These are phyloP conservation scores for Xiphydria camelus DNA, from an alignment of 2,888 invertebrate species.

Conservation along the genomic window DNA sequence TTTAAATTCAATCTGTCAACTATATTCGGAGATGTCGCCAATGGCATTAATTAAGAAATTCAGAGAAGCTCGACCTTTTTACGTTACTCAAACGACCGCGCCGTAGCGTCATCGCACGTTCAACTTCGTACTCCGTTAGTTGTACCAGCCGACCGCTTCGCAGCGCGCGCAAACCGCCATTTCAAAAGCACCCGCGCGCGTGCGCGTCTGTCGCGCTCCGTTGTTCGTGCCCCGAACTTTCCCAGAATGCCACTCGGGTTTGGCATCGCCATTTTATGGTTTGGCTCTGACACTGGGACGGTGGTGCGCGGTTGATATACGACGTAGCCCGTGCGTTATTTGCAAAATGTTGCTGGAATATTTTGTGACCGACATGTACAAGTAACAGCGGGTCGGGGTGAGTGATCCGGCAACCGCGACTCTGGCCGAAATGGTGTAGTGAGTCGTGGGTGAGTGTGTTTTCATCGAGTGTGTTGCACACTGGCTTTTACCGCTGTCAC, in stretches of 20 bases:
- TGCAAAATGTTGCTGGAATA: slow-evolving; percentile 49
- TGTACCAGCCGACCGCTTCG: too few relatives aligned
- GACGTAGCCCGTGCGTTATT: slow-evolving; percentile 28
- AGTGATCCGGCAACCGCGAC: slow-evolving; percentile 9
- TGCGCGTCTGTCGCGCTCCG: too few relatives aligned
- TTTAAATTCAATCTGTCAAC: too few relatives aligned
- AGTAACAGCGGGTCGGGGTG: slow-evolving; percentile 37
- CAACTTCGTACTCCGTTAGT: too few relatives aligned
- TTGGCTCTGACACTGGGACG: slow-evolving; percentile 51
- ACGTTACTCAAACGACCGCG: too few relatives aligned
- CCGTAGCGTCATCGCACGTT: too few relatives aligned
- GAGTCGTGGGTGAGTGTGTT: slow-evolving; percentile 35
- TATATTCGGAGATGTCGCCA: too few relatives aligned
- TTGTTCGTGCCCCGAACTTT: slow-evolving; percentile 11
- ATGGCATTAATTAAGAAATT: too few relatives aligned
- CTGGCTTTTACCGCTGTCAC: slow-evolving; percentile 20
- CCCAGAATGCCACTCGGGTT: slow-evolving; percentile 42
- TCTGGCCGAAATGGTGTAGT: slow-evolving; percentile 37
- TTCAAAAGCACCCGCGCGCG: too few relatives aligned
- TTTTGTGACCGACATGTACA: slow-evolving; percentile 48
- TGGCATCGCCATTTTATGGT: slow-evolving; percentile 54
- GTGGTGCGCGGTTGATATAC: slow-evolving; percentile 22
- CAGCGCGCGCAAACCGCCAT: too few relatives aligned
- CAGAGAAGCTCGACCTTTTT: too few relatives aligned
- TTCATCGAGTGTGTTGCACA: slow-evolving; percentile 24